These are phyloP conservation scores for Prostheceraeus crozeri DNA, from an alignment of 2,888 invertebrate species.

Conservation along the genomic window DNA sequence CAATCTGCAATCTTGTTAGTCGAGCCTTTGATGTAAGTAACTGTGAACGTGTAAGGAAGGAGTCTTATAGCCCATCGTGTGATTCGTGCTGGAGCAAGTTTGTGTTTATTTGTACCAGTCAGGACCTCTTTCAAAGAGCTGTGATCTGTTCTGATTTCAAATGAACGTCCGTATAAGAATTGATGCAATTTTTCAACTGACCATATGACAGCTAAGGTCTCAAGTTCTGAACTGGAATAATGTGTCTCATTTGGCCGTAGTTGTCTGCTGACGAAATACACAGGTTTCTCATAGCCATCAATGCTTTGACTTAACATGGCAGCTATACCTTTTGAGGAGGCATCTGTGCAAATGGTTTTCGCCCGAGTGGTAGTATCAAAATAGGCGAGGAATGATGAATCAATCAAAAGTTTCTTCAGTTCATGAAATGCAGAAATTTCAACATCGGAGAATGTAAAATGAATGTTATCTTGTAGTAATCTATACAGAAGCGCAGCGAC, in stretches of 20 bases:
- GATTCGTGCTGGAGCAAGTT: too few relatives aligned
- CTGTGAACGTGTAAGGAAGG: too few relatives aligned
- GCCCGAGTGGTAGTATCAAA: slow-evolving; percentile 13
- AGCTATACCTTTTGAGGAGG: slow-evolving; percentile 22
- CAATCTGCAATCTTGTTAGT: too few relatives aligned
- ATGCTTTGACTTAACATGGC: slow-evolving; percentile 11
- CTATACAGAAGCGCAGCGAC: slow-evolving; percentile 8
- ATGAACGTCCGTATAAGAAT: slow-evolving; percentile 24
- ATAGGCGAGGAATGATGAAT: slow-evolving; percentile 5
- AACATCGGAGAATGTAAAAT: too few relatives aligned
- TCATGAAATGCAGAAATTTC: too few relatives aligned
- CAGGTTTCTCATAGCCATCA: slow-evolving; percentile 18
- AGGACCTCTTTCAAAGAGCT: too few relatives aligned
- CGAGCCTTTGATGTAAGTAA: too few relatives aligned
- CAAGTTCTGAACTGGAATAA: slow-evolving; percentile 24
- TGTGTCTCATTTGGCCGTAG: slow-evolving; percentile 19
- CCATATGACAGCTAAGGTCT: slow-evolving; percentile 23
- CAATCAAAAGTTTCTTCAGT: too few relatives aligned
- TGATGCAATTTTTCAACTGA: slow-evolving; percentile 16
- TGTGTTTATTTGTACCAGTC: too few relatives aligned
- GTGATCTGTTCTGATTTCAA: slow-evolving; percentile 22
- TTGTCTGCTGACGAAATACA: slow-evolving; percentile 18
- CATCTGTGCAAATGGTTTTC: slow-evolving; percentile 27
- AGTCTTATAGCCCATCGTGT: too few relatives aligned
- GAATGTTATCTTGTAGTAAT: too few relatives aligned